Conservation (phyloP, 2,113 vertebrate genomes). For the Daubentonia madagascariensis region DNA sequence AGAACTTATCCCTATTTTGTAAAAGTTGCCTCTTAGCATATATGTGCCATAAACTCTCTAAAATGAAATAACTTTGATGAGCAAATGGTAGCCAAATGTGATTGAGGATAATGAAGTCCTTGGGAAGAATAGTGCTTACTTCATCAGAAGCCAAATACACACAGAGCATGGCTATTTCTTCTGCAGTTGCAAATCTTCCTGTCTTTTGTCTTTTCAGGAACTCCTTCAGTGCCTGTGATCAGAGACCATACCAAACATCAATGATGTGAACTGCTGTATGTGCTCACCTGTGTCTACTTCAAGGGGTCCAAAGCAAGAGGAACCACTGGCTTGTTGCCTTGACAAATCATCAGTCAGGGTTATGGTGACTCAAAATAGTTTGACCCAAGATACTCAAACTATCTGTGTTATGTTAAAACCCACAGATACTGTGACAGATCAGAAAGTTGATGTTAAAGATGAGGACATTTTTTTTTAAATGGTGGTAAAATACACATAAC, state of each 20-base stretch:
- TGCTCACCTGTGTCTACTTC: not conserved
- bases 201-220: slow-evolving; percentile 95
- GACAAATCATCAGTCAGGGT: not conserved
- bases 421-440: not conserved
- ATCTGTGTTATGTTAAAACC: not conserved
- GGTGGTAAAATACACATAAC: not conserved
- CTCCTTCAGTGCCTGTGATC: slow-evolving; percentile 88
- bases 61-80: not conserved
- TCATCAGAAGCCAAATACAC: slow-evolving; percentile 97
- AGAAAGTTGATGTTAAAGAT: not conserved
- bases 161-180: slow-evolving; percentile 94
- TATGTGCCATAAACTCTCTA: not conserved
- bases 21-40: not conserved
- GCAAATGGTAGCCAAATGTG: not conserved
- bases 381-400: not conserved
- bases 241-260: not conserved
- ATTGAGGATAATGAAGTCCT: not conserved
- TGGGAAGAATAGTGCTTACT: slow-evolving; percentile 79
- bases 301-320: not conserved
- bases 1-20: not conserved
- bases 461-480: not conserved
- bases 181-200: slow-evolving; percentile 92
- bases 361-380: not conserved
- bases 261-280: not conserved
- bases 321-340: not conserved